These are phyloP conservation scores for Hypomecis punctinalis DNA, from an alignment of 2,888 invertebrate species.

Conservation along the genomic window DNA sequence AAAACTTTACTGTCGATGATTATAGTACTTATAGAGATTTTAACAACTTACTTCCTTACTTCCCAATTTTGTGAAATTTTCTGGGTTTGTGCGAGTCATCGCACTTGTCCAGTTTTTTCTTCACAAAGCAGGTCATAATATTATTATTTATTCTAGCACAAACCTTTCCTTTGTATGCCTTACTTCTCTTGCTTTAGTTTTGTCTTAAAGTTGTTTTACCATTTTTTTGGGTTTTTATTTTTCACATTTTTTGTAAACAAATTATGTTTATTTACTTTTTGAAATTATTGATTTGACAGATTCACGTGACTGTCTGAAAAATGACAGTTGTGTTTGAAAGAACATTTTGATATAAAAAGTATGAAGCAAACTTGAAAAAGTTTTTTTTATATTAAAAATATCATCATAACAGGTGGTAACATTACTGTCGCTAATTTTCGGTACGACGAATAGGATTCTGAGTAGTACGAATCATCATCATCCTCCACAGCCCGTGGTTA, in stretches of 20 bases:
- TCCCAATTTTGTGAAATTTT: no score
- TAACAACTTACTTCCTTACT: no score
- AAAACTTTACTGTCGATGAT: no score
- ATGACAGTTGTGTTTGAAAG: constrained; percentile 2
- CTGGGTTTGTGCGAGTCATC: no score
- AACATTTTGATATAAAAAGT: background rate
- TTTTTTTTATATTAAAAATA: background rate
- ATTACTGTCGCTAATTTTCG: no score
- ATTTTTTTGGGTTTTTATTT: constrained; percentile 5
- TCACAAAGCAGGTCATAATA: no score
- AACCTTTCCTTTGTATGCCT: background rate
- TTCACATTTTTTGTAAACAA: constrained; percentile 10
- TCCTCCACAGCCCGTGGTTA: no score
- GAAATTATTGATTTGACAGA: constrained; percentile 1
- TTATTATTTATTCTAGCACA: background rate
- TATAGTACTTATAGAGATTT: no score
- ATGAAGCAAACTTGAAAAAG: background rate
- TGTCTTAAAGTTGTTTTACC: background rate
- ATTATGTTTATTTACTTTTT: constrained; percentile 14
- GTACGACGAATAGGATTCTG: no score
- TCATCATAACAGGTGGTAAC: no score
- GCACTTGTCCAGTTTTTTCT: no score
- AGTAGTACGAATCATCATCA: no score
- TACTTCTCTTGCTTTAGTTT: background rate
- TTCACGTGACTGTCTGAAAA: background rate